phyloP scores from a whole-genome alignment of 2,113 vertebrate genomes.

The Eira barbara region DNA sequence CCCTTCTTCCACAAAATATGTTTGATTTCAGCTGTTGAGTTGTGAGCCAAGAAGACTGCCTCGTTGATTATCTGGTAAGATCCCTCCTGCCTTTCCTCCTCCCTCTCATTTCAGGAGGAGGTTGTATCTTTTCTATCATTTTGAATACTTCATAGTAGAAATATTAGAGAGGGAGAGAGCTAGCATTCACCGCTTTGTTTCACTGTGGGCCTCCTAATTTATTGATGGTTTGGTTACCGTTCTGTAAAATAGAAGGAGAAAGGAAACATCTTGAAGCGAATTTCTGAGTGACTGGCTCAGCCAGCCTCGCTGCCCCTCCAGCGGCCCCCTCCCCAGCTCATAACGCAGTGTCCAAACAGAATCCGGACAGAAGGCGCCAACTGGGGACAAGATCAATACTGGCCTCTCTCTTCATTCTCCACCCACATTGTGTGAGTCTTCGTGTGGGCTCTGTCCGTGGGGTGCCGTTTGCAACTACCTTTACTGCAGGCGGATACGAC shows the following conservation, averaged over 20 bases:
- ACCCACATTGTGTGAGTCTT: background rate
- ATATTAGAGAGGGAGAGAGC: background rate
- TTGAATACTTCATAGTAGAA: background rate
- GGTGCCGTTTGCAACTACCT: background rate
- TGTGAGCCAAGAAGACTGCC: background rate
- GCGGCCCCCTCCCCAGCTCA: background rate
- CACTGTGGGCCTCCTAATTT: background rate
- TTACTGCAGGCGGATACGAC: background rate
- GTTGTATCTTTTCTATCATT: background rate
- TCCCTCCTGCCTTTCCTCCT: background rate
- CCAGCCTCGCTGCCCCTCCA: background rate
- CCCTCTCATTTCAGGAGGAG: background rate
- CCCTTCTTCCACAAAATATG: background rate
- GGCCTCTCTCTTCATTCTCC: background rate
- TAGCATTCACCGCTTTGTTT: background rate
- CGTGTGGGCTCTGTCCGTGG: background rate
- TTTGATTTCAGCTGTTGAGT: background rate
- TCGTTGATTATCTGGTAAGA: background rate
- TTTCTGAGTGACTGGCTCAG: constrained; percentile 23
- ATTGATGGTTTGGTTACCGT: background rate
- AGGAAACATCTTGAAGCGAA: background rate
- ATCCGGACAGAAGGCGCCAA: accelerated
- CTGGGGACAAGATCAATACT: background rate
- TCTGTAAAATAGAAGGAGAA: background rate
- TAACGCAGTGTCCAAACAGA: background rate